These are phyloP conservation scores for Urocyon cinereoargenteus DNA, from an alignment of 2,797 vertebrate genomes.

Conservation along the genomic window DNA sequence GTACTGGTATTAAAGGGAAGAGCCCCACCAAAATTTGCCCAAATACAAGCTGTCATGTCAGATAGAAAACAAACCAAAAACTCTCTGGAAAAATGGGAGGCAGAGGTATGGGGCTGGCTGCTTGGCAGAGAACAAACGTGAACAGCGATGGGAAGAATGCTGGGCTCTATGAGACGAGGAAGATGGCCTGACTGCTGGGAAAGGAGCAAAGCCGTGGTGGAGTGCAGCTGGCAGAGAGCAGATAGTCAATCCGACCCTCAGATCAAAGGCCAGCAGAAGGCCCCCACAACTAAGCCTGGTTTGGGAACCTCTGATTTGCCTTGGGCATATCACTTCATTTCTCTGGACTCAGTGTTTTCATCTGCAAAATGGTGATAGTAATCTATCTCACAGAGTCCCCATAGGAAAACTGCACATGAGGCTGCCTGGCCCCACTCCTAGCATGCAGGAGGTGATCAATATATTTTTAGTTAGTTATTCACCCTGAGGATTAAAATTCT, in stretches of 20 bases:
- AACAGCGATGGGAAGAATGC: not conserved
- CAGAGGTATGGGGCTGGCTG: not conserved
- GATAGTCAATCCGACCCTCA: not conserved
- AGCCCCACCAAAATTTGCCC: not conserved
- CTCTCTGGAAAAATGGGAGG: not conserved
- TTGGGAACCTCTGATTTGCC: not conserved
- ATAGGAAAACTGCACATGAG: not conserved
- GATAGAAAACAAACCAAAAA: not conserved
- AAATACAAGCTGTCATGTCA: not conserved
- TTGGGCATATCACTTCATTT: not conserved
- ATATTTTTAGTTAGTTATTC: not conserved
- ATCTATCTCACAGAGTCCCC: not conserved
- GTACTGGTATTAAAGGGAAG: not conserved
- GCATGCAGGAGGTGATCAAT: not conserved
- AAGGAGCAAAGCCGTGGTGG: not conserved
- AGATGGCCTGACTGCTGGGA: not conserved
- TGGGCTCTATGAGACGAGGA: not conserved
- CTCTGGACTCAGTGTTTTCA: not conserved
- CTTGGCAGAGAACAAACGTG: not conserved
- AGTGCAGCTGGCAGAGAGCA: not conserved
- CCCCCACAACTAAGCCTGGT: not conserved
- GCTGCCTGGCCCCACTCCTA: not conserved
- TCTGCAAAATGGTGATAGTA: not conserved
- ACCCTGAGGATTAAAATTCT: not conserved
- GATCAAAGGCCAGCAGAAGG: not conserved